These are phyloP conservation scores for Donacobius atricapilla DNA, from an alignment of 2,113 vertebrate species.

Conservation along the genomic window DNA sequence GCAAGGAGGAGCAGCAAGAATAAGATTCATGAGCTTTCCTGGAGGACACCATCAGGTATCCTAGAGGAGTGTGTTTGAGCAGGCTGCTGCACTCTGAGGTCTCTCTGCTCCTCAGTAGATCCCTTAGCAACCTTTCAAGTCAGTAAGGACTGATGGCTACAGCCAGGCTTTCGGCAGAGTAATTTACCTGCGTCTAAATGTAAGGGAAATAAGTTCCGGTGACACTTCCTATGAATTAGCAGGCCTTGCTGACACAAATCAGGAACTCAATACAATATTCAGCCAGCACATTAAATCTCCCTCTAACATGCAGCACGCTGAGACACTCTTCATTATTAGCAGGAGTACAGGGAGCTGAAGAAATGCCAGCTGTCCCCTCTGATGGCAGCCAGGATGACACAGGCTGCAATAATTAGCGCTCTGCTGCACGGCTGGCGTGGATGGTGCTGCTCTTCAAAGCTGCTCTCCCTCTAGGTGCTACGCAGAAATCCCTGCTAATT, in stretches of 20 bases:
- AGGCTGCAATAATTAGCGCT: constrained; percentile 34
- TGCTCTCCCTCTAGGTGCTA: not conserved
- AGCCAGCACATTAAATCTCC: constrained; percentile 12
- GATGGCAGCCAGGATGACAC: not conserved
- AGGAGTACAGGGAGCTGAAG: constrained; percentile 15
- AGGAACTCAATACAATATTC: constrained; percentile 1
- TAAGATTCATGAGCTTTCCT: not conserved
- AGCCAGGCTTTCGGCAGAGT: not conserved
- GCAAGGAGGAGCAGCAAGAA: not conserved
- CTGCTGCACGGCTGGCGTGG: not conserved
- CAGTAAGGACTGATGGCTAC: not conserved
- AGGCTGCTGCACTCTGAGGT: not conserved
- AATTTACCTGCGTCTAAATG: not conserved
- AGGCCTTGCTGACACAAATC: constrained; percentile 34
- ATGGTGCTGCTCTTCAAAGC: not conserved
- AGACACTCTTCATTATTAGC: not conserved
- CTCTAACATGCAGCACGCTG: not conserved
- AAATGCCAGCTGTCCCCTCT: constrained; percentile 28
- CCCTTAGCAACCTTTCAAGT: not conserved
- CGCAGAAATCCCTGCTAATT: constrained; percentile 8
- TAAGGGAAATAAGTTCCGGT: not conserved
- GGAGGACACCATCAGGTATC: fast-evolving
- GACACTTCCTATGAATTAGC: constrained; percentile 2
- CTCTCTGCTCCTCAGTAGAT: not conserved
- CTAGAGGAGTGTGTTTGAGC: not conserved